These are phyloP conservation scores for Sebastes alutus DNA, from an alignment of 2,797 vertebrate genomes.

Conservation along the genomic window DNA sequence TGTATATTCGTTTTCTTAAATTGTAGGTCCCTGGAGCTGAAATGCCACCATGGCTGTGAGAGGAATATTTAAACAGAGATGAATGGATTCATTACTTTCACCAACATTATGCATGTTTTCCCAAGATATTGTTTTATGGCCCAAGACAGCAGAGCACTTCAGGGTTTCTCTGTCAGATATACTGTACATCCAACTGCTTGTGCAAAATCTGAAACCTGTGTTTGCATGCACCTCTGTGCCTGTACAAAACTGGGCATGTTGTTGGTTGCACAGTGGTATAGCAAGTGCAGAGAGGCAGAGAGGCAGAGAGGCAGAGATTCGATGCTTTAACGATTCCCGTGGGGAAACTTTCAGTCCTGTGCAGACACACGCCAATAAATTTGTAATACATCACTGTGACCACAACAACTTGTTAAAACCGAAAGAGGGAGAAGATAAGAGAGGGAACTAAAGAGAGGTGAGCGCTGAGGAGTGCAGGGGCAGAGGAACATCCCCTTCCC, in stretches of 20 bases:
- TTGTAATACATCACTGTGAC: slow-evolving; percentile 7
- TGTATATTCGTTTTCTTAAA: slow-evolving; percentile 6
- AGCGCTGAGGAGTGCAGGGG: slow-evolving; percentile 24
- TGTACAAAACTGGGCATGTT: background rate
- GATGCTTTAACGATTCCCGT: background rate
- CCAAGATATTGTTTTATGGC: slow-evolving; percentile 17
- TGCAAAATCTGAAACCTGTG: background rate
- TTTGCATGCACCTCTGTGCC: background rate
- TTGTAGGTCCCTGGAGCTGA: background rate
- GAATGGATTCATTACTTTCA: slow-evolving; percentile 23
- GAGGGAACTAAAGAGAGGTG: slow-evolving; percentile 23
- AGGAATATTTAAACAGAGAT: slow-evolving; percentile 28
- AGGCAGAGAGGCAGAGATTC: background rate
- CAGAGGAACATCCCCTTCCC: slow-evolving; percentile 68
- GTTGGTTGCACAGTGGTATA: background rate
- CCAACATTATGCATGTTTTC: slow-evolving; percentile 18
- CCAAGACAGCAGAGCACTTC: slow-evolving; percentile 4
- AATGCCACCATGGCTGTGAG: background rate
- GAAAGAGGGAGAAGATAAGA: slow-evolving; percentile 33
- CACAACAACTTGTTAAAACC: slow-evolving; percentile 35
- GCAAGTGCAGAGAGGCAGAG: background rate
- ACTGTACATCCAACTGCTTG: slow-evolving; percentile 3
- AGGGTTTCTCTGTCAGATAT: background rate
- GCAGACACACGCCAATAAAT: slow-evolving; percentile 6
- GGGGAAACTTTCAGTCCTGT: background rate